phyloP scores from a whole-genome alignment of 2,797 vertebrate genomes.

The Lycodopsis pacificus region DNA sequence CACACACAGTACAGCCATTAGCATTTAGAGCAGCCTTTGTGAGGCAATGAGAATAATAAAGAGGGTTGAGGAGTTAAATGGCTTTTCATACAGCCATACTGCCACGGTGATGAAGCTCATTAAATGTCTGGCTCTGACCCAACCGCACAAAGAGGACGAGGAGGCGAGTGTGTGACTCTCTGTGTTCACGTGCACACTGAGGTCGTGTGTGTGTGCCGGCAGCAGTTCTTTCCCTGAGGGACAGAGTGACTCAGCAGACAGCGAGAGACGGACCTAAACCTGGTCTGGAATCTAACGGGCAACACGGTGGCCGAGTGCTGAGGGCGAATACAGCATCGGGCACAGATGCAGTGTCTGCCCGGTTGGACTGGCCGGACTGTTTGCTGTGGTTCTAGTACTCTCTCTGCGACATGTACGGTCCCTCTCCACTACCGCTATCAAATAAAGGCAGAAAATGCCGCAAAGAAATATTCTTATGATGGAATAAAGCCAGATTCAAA shows the following conservation, averaged over 20 bases:
- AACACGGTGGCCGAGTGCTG: too few relatives aligned
- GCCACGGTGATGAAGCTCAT: constrained; percentile 23
- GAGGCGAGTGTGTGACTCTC: neutral
- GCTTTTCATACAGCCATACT: constrained; percentile 24
- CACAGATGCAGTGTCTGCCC: too few relatives aligned
- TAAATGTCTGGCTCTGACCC: constrained; percentile 26
- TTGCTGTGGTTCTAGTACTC: too few relatives aligned
- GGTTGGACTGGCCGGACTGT: too few relatives aligned
- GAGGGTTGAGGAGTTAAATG: constrained; percentile 37
- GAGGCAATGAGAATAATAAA: constrained; percentile 7
- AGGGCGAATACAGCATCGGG: too few relatives aligned
- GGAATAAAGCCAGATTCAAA: too few relatives aligned
- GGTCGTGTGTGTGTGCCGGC: constrained; percentile 1
- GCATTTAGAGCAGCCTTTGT: constrained; percentile 27
- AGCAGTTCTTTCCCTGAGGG: neutral
- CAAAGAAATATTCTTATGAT: too few relatives aligned
- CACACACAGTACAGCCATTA: constrained; percentile 2
- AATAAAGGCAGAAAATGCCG: too few relatives aligned
- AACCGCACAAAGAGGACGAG: constrained; percentile 2
- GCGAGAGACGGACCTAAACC: neutral
- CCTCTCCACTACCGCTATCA: too few relatives aligned
- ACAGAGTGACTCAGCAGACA: constrained; percentile 7
- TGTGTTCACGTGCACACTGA: neutral
- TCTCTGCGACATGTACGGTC: too few relatives aligned
- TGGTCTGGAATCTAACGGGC: neutral